Evolutionary conservation across 2,797 vertebrate species (phyloP).

Genomic region (Myiotriccus ornatus): DNA sequence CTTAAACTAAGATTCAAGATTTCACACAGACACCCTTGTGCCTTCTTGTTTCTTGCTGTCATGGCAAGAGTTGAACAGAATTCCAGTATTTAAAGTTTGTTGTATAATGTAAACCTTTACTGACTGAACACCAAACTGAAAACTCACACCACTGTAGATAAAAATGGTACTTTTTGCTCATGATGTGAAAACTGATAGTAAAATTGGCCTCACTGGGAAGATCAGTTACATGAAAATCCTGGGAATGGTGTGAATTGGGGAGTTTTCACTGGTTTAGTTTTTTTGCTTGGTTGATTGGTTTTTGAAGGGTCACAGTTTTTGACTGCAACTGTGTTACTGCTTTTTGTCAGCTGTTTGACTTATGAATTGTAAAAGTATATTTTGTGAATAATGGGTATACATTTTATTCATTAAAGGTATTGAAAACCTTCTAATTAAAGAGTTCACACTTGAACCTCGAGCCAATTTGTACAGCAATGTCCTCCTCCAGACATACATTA

Average conservation of each 20-base stretch:
- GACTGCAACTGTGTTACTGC: neutral
- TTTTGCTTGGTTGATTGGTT: neutral
- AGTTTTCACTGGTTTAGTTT: neutral
- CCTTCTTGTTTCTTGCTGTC: neutral
- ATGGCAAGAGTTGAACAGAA: neutral
- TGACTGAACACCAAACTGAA: neutral
- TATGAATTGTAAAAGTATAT: conserved; percentile 50
- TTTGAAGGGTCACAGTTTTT: neutral
- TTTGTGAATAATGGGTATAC: conserved; percentile 33
- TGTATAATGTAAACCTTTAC: neutral
- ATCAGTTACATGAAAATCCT: neutral
- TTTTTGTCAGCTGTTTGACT: conserved; percentile 15
- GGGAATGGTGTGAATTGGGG: neutral
- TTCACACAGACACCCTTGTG: neutral
- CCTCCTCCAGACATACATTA: neutral
- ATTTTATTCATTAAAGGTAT: conserved; percentile 71
- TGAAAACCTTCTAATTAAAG: conserved; percentile 24
- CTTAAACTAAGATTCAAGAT: neutral
- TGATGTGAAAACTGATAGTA: neutral
- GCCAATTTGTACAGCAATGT: neutral
- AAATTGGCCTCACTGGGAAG: neutral
- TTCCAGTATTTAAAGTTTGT: neutral
- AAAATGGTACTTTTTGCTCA: neutral
- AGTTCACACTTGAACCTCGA: neutral
- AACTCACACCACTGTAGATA: neutral